These are phyloP conservation scores for Drosophila dunni DNA, from an alignment of 1,140 invertebrate species.

Conservation along the genomic window DNA sequence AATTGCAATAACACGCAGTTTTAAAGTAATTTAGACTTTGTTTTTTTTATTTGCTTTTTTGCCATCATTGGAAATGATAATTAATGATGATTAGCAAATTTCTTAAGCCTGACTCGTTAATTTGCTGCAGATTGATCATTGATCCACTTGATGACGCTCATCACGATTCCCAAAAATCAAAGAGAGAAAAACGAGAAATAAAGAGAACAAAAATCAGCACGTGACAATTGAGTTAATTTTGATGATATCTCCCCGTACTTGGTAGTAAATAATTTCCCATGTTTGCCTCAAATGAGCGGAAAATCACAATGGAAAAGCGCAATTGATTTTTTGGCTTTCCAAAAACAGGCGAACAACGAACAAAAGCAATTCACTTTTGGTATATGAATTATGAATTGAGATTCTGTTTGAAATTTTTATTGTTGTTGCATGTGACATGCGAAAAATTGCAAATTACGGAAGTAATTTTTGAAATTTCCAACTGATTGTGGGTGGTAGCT, in stretches of 20 bases:
- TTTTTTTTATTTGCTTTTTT: slow-evolving; percentile 3
- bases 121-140: slow-evolving; percentile 10
- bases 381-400: slow-evolving; percentile 40
- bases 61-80: slow-evolving; percentile 14
- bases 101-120: slow-evolving; percentile 19
- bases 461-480: slow-evolving; percentile 21
- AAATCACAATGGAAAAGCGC: slow-evolving; percentile 39
- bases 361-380: slow-evolving; percentile 25
- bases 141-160: slow-evolving; percentile 19
- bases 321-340: slow-evolving; percentile 37
- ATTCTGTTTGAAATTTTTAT: slow-evolving; percentile 22
- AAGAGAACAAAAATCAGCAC: neutral
- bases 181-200: slow-evolving; percentile 1
- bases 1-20: slow-evolving; percentile 20
- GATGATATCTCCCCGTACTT: slow-evolving; percentile 8
- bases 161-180: slow-evolving; percentile 15
- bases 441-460: slow-evolving; percentile 41
- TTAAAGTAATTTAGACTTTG: neutral
- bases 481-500: slow-evolving; percentile 26
- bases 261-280: slow-evolving; percentile 36
- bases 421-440: slow-evolving; percentile 46
- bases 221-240: neutral
- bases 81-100: slow-evolving; percentile 26
- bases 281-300: slow-evolving; percentile 25
- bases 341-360: neutral